phyloP scores from a whole-genome alignment of 37 sponge, comb jelly and placozoan species.

The Ianthella basta region DNA sequence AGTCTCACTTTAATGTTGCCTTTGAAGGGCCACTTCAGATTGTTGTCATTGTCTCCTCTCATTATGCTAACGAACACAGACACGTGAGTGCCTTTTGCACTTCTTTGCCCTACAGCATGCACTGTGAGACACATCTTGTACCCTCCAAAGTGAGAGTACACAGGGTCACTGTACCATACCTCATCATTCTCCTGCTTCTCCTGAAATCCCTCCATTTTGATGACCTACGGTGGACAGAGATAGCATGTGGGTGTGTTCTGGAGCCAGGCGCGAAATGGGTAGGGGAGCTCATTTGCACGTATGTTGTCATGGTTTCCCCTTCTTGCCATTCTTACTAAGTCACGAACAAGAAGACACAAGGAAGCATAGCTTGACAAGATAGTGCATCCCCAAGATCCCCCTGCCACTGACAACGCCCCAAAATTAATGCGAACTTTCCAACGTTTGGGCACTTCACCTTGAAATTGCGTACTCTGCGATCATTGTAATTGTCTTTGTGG shows the following conservation, averaged over 20 bases:
- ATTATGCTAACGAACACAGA: slow-evolving; percentile 35
- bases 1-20: not conserved
- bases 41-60: slow-evolving; percentile 35
- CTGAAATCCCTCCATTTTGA: not conserved
- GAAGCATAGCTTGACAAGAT: no score
- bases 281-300: no score
- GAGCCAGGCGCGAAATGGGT: slow-evolving; percentile 11
- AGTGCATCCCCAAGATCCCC: slow-evolving; percentile 38
- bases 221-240: not conserved
- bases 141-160: slow-evolving; percentile 32
- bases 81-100: slow-evolving; percentile 49
- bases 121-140: slow-evolving; percentile 47
- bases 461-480: slow-evolving; percentile 35
- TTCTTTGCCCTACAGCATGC: slow-evolving; percentile 36
- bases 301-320: no score
- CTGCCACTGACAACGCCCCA: slow-evolving; percentile 62
- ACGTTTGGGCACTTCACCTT: slow-evolving; percentile 47
- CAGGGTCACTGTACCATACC: slow-evolving; percentile 36
- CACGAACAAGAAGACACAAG: no score
- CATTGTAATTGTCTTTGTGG: slow-evolving; percentile 36
- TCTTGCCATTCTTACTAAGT: no score
- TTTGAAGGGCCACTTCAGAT: slow-evolving; percentile 47
- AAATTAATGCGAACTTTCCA: no score
- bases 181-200: not conserved
- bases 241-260: not conserved